phyloP scores from a whole-genome alignment of 2,888 invertebrate species.

The Drosophila mimetica region DNA sequence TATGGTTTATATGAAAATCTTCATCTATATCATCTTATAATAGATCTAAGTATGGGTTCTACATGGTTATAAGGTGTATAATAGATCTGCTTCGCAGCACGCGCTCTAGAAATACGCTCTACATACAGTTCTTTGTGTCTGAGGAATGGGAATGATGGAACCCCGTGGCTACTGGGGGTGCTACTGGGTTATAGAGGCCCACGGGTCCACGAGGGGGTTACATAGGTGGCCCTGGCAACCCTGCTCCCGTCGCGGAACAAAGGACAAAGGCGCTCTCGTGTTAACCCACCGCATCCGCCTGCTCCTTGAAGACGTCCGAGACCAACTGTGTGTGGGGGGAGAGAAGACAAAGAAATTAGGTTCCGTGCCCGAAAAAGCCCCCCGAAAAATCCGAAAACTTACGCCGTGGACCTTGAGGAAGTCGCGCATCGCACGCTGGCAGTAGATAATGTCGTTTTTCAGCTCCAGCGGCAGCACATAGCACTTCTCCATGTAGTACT shows the following conservation, averaged over 20 bases:
- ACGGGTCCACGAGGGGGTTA: not conserved
- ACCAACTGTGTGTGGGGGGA: slow-evolving; percentile 75
- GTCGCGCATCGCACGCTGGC: slow-evolving; percentile 81
- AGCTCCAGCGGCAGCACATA: slow-evolving; percentile 81
- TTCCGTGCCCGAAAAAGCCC: not conserved
- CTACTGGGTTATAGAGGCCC: not conserved
- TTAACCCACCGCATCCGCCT: slow-evolving; percentile 77
- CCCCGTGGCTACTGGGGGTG: not conserved
- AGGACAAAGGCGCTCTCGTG: not conserved
- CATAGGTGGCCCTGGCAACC: not conserved
- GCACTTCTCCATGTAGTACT: slow-evolving; percentile 74
- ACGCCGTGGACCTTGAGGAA: slow-evolving; percentile 83
- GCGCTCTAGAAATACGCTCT: not conserved
- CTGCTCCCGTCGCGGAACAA: not conserved
- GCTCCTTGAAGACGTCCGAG: slow-evolving; percentile 77
- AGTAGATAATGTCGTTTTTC: slow-evolving; percentile 83
- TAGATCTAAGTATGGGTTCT: too few species aligned
- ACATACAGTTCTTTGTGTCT: slow-evolving; percentile 6
- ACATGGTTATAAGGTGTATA: too few species aligned
- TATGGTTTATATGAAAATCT: too few species aligned
- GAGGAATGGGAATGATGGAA: not conserved
- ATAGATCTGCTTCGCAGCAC: not conserved
- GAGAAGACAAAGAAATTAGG: slow-evolving; percentile 7
- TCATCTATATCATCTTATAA: too few species aligned
- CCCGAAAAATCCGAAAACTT: slow-evolving; percentile 41